These are phyloP conservation scores for Trichonephila inaurata DNA, from an alignment of 1,140 invertebrate genomes.

Conservation along the genomic window DNA sequence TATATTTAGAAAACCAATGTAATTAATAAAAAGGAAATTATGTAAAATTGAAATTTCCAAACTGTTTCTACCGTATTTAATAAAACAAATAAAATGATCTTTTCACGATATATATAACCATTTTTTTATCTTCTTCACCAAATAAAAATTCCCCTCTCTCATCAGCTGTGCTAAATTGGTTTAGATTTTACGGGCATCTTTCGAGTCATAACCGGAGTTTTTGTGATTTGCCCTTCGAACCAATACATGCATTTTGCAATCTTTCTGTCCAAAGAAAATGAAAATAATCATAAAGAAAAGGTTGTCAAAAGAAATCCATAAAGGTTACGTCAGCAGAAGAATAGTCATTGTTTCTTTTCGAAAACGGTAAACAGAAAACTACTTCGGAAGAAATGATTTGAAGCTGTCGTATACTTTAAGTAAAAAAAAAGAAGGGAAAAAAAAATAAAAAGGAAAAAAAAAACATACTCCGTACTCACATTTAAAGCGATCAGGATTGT, in stretches of 20 bases:
- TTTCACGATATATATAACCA: too few species aligned
- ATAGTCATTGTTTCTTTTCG: constrained; percentile 32
- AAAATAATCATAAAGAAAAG: background rate
- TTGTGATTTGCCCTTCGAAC: constrained; percentile 13
- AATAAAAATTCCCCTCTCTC: background rate
- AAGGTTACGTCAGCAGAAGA: constrained; percentile 16
- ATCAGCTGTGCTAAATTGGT: background rate
- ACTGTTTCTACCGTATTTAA: too few species aligned
- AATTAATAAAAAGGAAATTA: too few species aligned
- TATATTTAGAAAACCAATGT: too few species aligned
- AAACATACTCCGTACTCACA: background rate
- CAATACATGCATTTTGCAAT: constrained; percentile 31
- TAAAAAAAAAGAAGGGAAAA: background rate
- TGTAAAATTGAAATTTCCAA: too few species aligned
- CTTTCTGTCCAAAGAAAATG: background rate
- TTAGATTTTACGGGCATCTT: background rate
- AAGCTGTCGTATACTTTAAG: background rate
- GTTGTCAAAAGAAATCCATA: constrained; percentile 25
- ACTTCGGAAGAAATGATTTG: constrained; percentile 20
- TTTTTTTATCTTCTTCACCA: too few species aligned
- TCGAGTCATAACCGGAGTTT: constrained; percentile 4
- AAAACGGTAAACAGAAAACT: constrained; percentile 35
- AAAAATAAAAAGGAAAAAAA: background rate
- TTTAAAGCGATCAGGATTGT: constrained; percentile 1
- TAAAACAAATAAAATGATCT: too few species aligned